These are phyloP conservation scores for Aphaenogaster floridana DNA, from an alignment of 1,140 invertebrate genomes.

Conservation along the genomic window DNA sequence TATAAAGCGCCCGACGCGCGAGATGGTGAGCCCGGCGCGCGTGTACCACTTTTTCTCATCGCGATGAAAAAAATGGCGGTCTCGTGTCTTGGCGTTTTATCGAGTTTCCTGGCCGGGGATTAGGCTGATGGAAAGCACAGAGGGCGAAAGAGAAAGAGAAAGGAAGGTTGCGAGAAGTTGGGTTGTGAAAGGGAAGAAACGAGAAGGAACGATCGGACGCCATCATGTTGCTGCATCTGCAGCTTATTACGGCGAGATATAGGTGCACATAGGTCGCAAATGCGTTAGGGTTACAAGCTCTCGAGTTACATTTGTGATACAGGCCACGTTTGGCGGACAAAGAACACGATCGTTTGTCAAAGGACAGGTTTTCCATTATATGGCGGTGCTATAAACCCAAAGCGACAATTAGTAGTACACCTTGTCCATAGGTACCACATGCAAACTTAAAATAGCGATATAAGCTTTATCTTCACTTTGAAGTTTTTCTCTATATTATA, in stretches of 20 bases:
- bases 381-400: slow-evolving; percentile 73
- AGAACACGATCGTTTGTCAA: slow-evolving; percentile 63
- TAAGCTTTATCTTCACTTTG: neutral
- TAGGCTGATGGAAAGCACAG: slow-evolving; percentile 62
- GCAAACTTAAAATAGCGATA: neutral
- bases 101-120: slow-evolving; percentile 62
- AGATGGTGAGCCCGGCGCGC: slow-evolving; percentile 8
- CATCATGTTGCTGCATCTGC: slow-evolving; percentile 63
- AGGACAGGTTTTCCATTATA: neutral
- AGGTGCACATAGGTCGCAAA: slow-evolving; percentile 62
- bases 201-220: neutral
- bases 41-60: slow-evolving; percentile 27
- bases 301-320: slow-evolving; percentile 81
- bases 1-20: slow-evolving; percentile 55
- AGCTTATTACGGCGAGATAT: slow-evolving; percentile 81
- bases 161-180: neutral
- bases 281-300: slow-evolving; percentile 14
- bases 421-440: slow-evolving; percentile 25
- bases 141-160: neutral
- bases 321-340: slow-evolving; percentile 71
- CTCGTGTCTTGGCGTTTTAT: slow-evolving; percentile 69
- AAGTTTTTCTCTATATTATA: neutral
- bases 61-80: slow-evolving; percentile 28
- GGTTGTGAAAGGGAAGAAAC: neutral
- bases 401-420: slow-evolving; percentile 65